Percentiles rank a stretch among this genome's conserved stretches.
phyloP scores from a whole-genome alignment of 1,140 invertebrate genomes.

The Pseudomyrmex dendroicus region DNA sequence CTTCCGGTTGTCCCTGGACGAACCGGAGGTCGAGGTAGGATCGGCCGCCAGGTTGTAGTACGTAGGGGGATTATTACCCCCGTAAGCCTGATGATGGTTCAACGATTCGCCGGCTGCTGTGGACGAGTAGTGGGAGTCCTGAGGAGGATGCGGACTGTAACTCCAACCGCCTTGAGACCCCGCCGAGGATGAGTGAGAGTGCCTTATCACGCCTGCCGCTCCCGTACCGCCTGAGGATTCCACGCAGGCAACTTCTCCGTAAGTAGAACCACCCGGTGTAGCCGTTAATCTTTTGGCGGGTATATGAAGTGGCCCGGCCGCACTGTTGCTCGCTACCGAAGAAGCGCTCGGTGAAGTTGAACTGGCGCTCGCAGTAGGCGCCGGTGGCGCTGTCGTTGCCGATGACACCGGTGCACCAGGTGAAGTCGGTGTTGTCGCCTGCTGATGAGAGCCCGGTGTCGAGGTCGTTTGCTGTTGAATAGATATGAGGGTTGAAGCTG shows the following conservation, averaged over 20 bases:
- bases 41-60: constrained; percentile 92
- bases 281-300: constrained; percentile 91
- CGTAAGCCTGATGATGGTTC: constrained; percentile 88
- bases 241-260: constrained; percentile 87
- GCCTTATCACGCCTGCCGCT: constrained; percentile 89
- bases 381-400: constrained; percentile 85
- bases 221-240: constrained; percentile 83
- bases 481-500: constrained; percentile 82
- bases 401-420: constrained; percentile 85
- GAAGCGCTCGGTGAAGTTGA: constrained; percentile 89
- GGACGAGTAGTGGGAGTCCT: constrained; percentile 83
- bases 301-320: constrained; percentile 91
- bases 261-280: constrained; percentile 81
- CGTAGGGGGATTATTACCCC: constrained; percentile 89
- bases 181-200: constrained; percentile 89
- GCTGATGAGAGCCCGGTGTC: constrained; percentile 83
- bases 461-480: constrained; percentile 84
- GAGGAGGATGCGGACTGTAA: constrained; percentile 83
- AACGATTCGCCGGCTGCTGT: constrained; percentile 84
- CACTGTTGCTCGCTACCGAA: constrained; percentile 87
- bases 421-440: constrained; percentile 84
- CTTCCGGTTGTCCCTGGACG: constrained; percentile 87
- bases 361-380: constrained; percentile 86
- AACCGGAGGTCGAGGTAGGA: constrained; percentile 83
- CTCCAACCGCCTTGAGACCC: constrained; percentile 86